Evolutionary conservation across 2,113 vertebrate species (phyloP), one percentile per base, ranked within the genome.

Genomic region (Leptosomus discolor): DNA sequence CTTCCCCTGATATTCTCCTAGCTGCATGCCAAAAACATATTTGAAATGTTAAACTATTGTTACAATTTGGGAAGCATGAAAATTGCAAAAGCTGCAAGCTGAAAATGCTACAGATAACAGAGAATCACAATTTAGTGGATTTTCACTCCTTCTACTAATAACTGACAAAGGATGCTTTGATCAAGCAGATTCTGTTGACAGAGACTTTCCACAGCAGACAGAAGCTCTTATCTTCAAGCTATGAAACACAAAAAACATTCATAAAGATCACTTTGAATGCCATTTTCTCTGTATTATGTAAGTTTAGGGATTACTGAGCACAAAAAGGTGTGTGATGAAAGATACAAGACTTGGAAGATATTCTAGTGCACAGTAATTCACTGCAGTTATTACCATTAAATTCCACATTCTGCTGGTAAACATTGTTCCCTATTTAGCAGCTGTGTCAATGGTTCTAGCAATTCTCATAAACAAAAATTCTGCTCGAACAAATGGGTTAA

Each of bases 101-200:
- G 94, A 97, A 97, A 97, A 96, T 94, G 87, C 83, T 95, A 94
- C 79, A 92, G 94, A 97, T 96, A 98, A 97, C 83, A 97, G 21
- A 95, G 92, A 97, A 97, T 98, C 88, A 88, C 76, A 96, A 94
- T 95, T 95, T 97, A 96, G 91, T 95, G 82, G 85, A 97, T 96
- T 97, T 98, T 97, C 82, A 96, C 89, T 97, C 90, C 85, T 94
- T 95, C 85, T 96, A 93, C 96, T 97, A 98, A 97, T 97, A 98
- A 97, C 89, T 97, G 96, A 97, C 94, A 98, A 94, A 92, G 90
- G 96, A 97, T 70, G 94, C 97, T 98, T 97, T 98, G 97, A 98
- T 98, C 96, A 98, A 97, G 57, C 94, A 96, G 90, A 97, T 98
- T 97, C 90, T 96, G 94, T 96, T 98, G 97, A 98, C 96, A 94